phyloP scores from a whole-genome alignment of 1,140 invertebrate species.

The Cataglyphis hispanica region DNA sequence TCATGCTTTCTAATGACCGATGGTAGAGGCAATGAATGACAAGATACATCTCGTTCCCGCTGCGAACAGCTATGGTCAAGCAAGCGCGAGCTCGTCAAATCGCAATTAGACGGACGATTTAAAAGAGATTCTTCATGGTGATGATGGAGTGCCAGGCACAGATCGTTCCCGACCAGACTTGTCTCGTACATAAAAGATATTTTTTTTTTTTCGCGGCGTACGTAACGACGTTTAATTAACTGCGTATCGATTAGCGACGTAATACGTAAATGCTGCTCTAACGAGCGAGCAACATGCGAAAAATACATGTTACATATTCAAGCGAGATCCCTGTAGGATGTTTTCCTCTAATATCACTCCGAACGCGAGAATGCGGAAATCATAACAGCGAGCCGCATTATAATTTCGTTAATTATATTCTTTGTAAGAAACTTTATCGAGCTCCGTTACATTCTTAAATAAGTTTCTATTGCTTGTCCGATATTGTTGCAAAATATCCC shows the following conservation, averaged over 20 bases:
- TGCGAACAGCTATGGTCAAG: conserved; percentile 50
- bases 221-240: conserved; percentile 34
- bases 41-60: conserved; percentile 22
- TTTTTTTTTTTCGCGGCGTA: neutral
- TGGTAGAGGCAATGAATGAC: conserved; percentile 37
- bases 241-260: conserved; percentile 44
- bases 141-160: conserved; percentile 24
- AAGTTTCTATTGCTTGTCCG: neutral
- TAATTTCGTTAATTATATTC: no score
- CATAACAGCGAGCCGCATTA: neutral
- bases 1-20: conserved; percentile 64
- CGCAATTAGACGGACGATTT: conserved; percentile 76
- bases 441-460: neutral
- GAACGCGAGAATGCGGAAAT: neutral
- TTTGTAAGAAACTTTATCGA: neutral
- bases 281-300: neutral
- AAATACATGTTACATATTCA: conserved; percentile 6
- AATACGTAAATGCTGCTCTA: neutral
- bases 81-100: conserved; percentile 70
- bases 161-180: conserved; percentile 5
- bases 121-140: conserved; percentile 75
- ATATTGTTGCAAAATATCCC: neutral
- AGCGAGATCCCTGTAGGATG: neutral
- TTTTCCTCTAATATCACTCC: neutral
- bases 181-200: neutral